A percentile compares a stretch with the other conserved stretches of the same genome.
Conservation (phyloP, 2,113 vertebrate genomes). For the Crocuta crocuta region DNA sequence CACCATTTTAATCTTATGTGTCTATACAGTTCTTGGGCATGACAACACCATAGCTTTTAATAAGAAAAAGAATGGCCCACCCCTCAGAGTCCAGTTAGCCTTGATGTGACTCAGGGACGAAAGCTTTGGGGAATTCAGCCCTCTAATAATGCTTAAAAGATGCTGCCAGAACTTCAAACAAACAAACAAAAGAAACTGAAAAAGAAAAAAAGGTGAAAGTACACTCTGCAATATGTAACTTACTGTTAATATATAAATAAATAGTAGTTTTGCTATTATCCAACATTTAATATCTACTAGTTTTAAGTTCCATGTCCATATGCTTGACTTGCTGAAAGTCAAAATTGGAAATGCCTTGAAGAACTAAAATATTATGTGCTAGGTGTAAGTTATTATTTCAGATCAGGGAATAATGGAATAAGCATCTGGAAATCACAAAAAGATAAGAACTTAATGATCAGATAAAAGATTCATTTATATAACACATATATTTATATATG, state of each 20-base stretch:
- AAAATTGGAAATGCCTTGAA: conserved; percentile 44
- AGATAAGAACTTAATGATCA: background rate
- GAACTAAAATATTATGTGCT: background rate
- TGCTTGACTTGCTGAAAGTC: conserved; percentile 21
- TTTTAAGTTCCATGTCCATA: background rate
- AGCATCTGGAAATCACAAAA: conserved; percentile 40
- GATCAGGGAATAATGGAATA: conserved; percentile 23
- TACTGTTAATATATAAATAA: background rate
- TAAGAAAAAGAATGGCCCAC: background rate
- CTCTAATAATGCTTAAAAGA: background rate
- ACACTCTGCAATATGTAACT: background rate
- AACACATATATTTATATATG: background rate
- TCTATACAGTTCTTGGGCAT: background rate
- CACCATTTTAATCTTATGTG: background rate
- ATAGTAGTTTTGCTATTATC: background rate
- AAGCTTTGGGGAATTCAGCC: background rate
- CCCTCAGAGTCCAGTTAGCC: background rate
- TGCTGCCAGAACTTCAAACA: background rate
- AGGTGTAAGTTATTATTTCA: background rate
- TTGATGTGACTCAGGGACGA: background rate
- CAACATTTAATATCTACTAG: background rate
- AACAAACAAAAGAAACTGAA: background rate
- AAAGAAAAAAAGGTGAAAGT: background rate
- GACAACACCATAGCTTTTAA: background rate
- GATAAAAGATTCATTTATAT: background rate